Conservation (phyloP, 2,797 vertebrate genomes). For the Hephaestus fuliginosus region DNA sequence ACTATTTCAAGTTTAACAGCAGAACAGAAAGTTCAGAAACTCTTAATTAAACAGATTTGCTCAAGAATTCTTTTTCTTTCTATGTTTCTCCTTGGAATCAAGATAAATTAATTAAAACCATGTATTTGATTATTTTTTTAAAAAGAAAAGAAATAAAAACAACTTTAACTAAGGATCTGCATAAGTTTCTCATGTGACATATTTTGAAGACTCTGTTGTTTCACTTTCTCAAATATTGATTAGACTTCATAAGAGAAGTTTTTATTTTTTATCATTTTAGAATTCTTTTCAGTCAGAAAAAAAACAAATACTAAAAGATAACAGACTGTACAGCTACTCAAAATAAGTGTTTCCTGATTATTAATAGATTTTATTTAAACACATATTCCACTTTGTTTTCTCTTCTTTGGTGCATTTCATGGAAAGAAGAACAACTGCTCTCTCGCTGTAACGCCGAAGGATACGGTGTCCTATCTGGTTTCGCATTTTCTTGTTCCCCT, state of each 20-base stretch:
- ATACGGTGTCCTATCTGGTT: constrained; percentile 12
- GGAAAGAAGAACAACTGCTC: not conserved
- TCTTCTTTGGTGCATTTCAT: not conserved
- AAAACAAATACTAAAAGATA: not conserved
- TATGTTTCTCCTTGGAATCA: not conserved
- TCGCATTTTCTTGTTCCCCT: constrained; percentile 35
- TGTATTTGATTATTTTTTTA: not conserved
- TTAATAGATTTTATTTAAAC: not conserved
- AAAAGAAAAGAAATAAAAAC: not conserved
- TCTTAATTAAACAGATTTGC: not conserved
- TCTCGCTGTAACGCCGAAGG: not conserved
- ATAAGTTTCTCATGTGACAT: not conserved
- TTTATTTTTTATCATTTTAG: not conserved
- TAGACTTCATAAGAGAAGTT: not conserved
- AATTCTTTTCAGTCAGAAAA: too few species aligned
- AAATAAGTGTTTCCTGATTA: not conserved
- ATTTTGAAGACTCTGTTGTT: not conserved
- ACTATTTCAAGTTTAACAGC: not conserved
- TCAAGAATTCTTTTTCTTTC: not conserved
- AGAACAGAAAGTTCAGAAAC: not conserved
- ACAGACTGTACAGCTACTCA: not conserved
- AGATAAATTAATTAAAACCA: not conserved
- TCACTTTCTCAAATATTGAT: constrained; percentile 3
- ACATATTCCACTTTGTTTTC: not conserved
- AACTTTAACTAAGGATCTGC: not conserved